Evolutionary conservation across 2,888 invertebrate genomes (phyloP).

Genomic region (Euplexia lucipara): DNA sequence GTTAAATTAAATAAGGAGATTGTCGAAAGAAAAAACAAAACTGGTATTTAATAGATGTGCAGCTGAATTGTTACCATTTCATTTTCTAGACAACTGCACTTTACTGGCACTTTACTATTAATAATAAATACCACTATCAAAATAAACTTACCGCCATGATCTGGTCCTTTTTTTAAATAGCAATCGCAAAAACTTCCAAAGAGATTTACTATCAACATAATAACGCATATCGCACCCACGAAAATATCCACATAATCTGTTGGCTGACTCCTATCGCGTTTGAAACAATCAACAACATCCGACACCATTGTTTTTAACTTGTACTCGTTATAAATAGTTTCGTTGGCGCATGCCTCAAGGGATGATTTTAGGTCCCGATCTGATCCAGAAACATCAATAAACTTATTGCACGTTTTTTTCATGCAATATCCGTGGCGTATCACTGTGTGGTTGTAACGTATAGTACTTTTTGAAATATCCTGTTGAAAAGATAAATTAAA

Average conservation of each 20-base stretch:
- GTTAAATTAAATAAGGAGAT: no score
- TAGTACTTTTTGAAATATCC: conserved; percentile 77
- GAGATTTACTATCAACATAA: conserved; percentile 43
- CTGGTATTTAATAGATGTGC: no score
- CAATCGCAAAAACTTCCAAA: conserved; percentile 48
- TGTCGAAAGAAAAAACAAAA: no score
- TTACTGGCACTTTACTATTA: no score
- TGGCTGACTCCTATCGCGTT: conserved; percentile 11
- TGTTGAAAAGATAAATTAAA: conserved; percentile 71
- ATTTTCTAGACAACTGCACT: no score
- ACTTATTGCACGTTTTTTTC: conserved; percentile 74
- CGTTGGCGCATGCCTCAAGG: conserved; percentile 60
- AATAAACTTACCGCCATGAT: conserved; percentile 11
- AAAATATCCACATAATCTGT: conserved; percentile 38
- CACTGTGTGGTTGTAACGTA: conserved; percentile 82
- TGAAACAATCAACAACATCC: conserved; percentile 38
- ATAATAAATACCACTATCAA: no score
- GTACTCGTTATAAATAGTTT: conserved; percentile 50
- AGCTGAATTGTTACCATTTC: no score
- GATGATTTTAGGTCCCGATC: conserved; percentile 36
- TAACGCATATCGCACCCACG: conserved; percentile 27
- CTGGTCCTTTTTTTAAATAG: conserved; percentile 7
- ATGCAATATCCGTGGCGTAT: conserved; percentile 81
- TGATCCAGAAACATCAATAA: conserved; percentile 56
- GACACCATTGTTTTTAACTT: conserved; percentile 47